These are phyloP conservation scores for Festucalex cinctus DNA, from an alignment of 2,113 vertebrate genomes.

Conservation along the genomic window DNA sequence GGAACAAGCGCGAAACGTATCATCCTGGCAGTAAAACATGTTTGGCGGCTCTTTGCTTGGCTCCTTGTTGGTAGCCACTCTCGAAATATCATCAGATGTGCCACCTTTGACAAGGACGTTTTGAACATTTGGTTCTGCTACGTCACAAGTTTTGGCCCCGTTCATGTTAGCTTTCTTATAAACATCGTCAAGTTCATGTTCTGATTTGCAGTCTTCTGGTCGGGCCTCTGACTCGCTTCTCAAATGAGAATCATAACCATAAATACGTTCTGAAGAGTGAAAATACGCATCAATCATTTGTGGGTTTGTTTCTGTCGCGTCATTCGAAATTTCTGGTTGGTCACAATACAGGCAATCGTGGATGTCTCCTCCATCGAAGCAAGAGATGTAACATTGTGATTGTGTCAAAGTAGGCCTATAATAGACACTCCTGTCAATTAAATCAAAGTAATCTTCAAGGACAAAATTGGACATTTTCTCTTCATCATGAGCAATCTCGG, in stretches of 20 bases:
- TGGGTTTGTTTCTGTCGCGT: background rate
- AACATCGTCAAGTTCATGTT: background rate
- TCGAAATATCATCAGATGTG: conserved; percentile 38
- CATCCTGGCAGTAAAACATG: conserved; percentile 2
- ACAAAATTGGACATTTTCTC: conserved; percentile 21
- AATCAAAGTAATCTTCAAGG: conserved; percentile 54
- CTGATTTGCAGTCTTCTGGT: conserved; percentile 17
- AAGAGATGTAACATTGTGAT: conserved; percentile 54
- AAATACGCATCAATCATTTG: background rate
- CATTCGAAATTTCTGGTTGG: conserved; percentile 13
- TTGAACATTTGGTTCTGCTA: conserved; percentile 45
- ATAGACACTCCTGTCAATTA: conserved; percentile 55
- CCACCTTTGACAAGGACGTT: conserved; percentile 54
- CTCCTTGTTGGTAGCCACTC: background rate
- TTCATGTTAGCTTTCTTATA: conserved; percentile 14
- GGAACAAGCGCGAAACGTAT: conserved; percentile 25
- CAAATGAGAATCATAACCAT: conserved; percentile 13
- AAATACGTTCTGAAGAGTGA: conserved; percentile 15
- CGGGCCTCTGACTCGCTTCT: conserved; percentile 28
- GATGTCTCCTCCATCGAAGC: conserved; percentile 66
- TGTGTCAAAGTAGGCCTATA: conserved; percentile 21
- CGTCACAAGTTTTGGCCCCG: conserved; percentile 13
- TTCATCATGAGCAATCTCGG: background rate
- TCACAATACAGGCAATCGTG: conserved; percentile 43
- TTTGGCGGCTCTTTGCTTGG: background rate